These are phyloP conservation scores for Drosophila pachea DNA, from an alignment of 1,140 invertebrate genomes.

Conservation along the genomic window DNA sequence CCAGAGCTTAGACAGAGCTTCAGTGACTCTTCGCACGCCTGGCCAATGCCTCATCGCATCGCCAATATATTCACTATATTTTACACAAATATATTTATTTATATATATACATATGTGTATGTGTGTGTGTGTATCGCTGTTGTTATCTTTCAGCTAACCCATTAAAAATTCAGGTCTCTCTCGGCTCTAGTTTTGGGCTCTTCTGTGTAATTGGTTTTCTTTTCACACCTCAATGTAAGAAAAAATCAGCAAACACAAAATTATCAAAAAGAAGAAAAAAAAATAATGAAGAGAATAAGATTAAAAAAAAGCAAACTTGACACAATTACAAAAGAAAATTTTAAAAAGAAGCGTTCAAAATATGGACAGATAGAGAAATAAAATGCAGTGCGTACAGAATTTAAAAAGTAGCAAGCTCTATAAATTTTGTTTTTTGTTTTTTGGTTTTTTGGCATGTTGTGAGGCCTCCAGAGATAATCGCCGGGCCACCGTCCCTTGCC, in stretches of 20 bases:
- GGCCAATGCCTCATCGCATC: no score
- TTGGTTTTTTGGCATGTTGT: slow-evolving; percentile 28
- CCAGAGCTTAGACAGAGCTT: no score
- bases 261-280: slow-evolving; percentile 5
- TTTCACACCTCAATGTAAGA: slow-evolving; percentile 41
- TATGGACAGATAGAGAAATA: slow-evolving; percentile 32
- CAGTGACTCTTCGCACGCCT: no score
- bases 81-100: background rate
- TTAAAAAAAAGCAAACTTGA: slow-evolving; percentile 68
- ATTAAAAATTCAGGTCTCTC: slow-evolving; percentile 37
- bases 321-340: slow-evolving; percentile 65
- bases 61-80: background rate
- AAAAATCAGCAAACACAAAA: background rate
- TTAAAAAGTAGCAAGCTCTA: slow-evolving; percentile 67
- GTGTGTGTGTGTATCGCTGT: no score
- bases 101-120: background rate
- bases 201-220: slow-evolving; percentile 36
- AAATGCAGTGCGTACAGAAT: slow-evolving; percentile 71
- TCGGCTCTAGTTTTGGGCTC: slow-evolving; percentile 8
- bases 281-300: slow-evolving; percentile 22
- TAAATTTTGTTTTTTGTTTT: slow-evolving; percentile 49
- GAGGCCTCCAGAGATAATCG: slow-evolving; percentile 27
- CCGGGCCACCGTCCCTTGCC: background rate
- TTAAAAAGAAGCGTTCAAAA: background rate
- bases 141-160: slow-evolving; percentile 16